phyloP scores from a whole-genome alignment of 1,140 invertebrate species.

The Frieseomelitta varia region DNA sequence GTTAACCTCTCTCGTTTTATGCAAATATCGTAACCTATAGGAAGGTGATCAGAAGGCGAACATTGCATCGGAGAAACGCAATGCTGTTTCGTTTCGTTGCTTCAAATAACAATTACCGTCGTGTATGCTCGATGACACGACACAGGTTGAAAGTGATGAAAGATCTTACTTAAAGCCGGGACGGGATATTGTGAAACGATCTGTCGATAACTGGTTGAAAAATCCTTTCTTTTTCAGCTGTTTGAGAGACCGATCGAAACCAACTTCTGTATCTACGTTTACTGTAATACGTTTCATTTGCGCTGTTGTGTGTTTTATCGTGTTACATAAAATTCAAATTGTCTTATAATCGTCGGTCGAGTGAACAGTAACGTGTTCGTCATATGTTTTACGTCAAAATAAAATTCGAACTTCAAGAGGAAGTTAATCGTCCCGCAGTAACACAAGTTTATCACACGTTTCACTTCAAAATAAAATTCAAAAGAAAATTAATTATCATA shows the following conservation, averaged over 20 bases:
- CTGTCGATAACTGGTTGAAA: not conserved
- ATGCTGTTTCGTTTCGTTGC: not conserved
- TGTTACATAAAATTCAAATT: too few relatives aligned
- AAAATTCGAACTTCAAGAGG: too few relatives aligned
- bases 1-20: slow-evolving; percentile 19
- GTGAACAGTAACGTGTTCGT: too few relatives aligned
- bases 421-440: too few relatives aligned
- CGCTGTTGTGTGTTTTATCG: too few relatives aligned
- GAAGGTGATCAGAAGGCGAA: slow-evolving; percentile 14
- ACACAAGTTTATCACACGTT: too few relatives aligned
- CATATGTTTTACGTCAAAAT: too few relatives aligned
- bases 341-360: too few relatives aligned
- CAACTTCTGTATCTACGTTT: too few relatives aligned
- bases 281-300: not conserved
- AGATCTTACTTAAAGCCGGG: not conserved
- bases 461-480: not conserved
- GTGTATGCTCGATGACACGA: not conserved
- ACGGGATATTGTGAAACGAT: not conserved
- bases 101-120: not conserved
- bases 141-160: not conserved
- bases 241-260: too few relatives aligned
- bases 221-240: not conserved
- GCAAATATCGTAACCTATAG: slow-evolving; percentile 3
- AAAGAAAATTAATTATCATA: not conserved
- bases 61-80: slow-evolving; percentile 5